Conservation (phyloP, 2,797 vertebrate genomes). For the Falco naumanni region DNA sequence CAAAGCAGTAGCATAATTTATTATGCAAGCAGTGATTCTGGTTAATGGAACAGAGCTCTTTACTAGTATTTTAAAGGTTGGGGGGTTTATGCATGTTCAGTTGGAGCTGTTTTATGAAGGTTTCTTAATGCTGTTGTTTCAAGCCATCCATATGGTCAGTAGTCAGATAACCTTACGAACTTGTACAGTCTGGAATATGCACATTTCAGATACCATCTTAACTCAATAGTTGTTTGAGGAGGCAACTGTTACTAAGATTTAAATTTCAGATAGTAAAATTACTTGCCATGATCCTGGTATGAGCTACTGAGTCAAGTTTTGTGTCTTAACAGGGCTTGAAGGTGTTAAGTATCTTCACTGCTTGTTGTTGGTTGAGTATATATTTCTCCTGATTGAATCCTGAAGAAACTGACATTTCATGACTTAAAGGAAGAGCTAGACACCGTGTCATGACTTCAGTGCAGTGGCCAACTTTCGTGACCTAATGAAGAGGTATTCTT, state of each 20-base stretch:
- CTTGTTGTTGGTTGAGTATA: background rate
- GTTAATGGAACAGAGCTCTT: background rate
- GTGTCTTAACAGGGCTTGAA: background rate
- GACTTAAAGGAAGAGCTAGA: background rate
- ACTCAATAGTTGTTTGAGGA: background rate
- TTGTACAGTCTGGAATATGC: background rate
- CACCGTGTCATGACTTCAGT: background rate
- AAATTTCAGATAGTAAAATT: background rate
- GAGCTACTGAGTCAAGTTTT: background rate
- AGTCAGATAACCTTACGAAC: background rate
- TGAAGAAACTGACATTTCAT: background rate
- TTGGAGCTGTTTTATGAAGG: background rate
- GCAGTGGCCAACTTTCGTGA: background rate
- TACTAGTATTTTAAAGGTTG: background rate
- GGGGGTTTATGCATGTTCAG: background rate
- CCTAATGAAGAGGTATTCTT: background rate
- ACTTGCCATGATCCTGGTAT: background rate
- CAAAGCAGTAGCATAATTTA: background rate
- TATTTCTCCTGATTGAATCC: background rate
- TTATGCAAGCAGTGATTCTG: background rate
- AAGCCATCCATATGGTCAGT: background rate
- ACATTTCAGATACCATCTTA: background rate
- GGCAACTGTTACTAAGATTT: background rate
- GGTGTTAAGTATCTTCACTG: background rate
- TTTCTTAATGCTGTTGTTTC: background rate